A percentile compares a stretch with the other conserved stretches of the same genome.
Conservation (phyloP, 1,140 invertebrate genomes). For the Leptinotarsa defecta region DNA sequence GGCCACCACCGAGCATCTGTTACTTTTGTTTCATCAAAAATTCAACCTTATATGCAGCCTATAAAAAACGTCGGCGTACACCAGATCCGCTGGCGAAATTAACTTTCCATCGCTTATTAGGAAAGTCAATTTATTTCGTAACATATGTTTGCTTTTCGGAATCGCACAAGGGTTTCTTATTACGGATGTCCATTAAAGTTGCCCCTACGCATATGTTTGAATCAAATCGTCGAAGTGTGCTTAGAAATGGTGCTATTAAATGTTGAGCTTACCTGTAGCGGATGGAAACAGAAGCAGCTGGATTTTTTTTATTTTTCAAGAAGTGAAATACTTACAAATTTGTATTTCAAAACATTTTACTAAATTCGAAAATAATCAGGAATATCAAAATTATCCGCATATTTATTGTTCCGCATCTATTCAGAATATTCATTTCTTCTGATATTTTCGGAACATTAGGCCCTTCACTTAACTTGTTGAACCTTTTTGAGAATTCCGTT, state of each 20-base stretch:
- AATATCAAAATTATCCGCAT: too few relatives aligned
- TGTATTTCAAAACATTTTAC: too few relatives aligned
- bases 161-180: neutral
- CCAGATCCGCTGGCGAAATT: slow-evolving; percentile 27
- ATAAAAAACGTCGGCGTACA: slow-evolving; percentile 3
- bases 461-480: too few relatives aligned
- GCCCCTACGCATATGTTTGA: neutral
- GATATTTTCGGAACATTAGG: too few relatives aligned
- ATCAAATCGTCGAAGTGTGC: slow-evolving; percentile 1
- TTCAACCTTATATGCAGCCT: neutral
- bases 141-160: slow-evolving; percentile 29
- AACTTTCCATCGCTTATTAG: slow-evolving; percentile 28
- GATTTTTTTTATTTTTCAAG: too few relatives aligned
- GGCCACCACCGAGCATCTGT: slow-evolving; percentile 8
- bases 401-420: too few relatives aligned
- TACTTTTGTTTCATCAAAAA: slow-evolving; percentile 22
- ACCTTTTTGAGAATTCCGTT: too few relatives aligned
- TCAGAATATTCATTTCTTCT: too few relatives aligned
- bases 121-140: slow-evolving; percentile 33
- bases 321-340: too few relatives aligned
- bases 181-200: neutral
- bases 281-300: too few relatives aligned
- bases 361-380: too few relatives aligned
- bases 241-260: neutral
- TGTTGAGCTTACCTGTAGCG: neutral